Evolutionary conservation across 2,888 invertebrate genomes (phyloP), one percentile per base, ranked within the genome.

Genomic region (Leptinotarsa peninsularis): DNA sequence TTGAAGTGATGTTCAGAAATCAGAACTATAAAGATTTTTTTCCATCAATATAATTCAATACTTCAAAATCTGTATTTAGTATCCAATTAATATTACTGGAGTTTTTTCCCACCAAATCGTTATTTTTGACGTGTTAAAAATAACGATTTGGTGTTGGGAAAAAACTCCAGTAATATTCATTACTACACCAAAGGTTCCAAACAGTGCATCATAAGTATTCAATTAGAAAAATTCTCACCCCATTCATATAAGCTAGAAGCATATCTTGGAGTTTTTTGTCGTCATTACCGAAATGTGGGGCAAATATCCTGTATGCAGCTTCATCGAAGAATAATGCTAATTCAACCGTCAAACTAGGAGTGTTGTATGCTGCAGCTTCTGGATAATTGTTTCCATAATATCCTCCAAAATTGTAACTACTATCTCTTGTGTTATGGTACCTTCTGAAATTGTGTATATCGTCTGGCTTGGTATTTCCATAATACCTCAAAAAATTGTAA

Each of bases 221-320:
- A 10, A 43, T 13, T 43, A 43, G 43, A 43, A 43, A 43, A 3
- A 58, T 21, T 2, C 90, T 90, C 89, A 93, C 93, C 81, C 93
- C 94, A 86, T 95, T 95, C 81, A 94, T 90, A 82, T 94, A 95
- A 15, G 94, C 94, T 73, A 95, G 86, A n/a, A 95, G 87, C 93
- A 95, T 93, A 84, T 95, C 93, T 52, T 92, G 89, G 66, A 95
- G 87, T 83, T 92, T 91, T 15, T 89, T 89, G 77, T 94, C 93
- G 83, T 93, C 91, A 80, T 91, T 89, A 79, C 92, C 90, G 78
- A 94, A 90, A 84, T 91, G 93, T 0, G 94, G 93, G 17, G 92
- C 88, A 86, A 94, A 94, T 49, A 92, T 90, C 83, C 91, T 91
- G 84, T 94, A 94, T 0, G 91, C 94, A 1, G 93, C 91, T 84